phyloP scores from a whole-genome alignment of 30 jellyfish, hydroid and myxozoan genomes.

The Haliclystus octoradiatus region DNA sequence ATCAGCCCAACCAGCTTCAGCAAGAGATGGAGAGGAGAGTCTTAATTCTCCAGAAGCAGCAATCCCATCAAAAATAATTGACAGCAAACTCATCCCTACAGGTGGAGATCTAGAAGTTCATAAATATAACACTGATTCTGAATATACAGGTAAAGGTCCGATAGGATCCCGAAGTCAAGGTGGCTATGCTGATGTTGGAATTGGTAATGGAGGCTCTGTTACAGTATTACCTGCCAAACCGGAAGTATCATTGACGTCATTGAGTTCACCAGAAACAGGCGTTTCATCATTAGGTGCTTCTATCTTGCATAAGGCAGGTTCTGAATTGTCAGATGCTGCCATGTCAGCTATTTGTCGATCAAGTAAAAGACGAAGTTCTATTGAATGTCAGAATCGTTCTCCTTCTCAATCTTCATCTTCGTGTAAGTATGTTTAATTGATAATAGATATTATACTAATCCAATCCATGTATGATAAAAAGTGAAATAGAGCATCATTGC shows the following conservation, averaged over 20 bases:
- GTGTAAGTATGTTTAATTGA: no score
- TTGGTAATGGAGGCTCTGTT: not conserved
- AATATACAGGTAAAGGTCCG: slow-evolving; percentile 94
- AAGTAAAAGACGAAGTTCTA: not conserved
- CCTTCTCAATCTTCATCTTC: no score
- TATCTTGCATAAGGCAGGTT: not conserved
- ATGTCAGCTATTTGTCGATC: not conserved
- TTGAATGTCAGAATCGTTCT: not conserved
- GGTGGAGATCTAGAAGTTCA: slow-evolving; percentile 67
- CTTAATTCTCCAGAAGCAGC: no score
- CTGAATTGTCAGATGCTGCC: not conserved
- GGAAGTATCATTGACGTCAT: not conserved
- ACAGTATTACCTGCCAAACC: not conserved
- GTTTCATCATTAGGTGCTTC: not conserved
- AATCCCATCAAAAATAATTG: not conserved
- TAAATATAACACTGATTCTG: slow-evolving; percentile 46
- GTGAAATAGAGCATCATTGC: no score
- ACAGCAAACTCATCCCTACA: not conserved
- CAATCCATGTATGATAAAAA: no score
- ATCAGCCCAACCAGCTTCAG: slow-evolving; percentile 46
- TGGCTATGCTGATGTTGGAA: slow-evolving; percentile 48
- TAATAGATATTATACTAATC: no score
- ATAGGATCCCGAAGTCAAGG: slow-evolving; percentile 80
- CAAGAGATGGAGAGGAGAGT: not conserved
- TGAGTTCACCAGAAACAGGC: not conserved